Evolutionary conservation across 1,140 invertebrate genomes (phyloP).

Genomic region (Drosophila paulistorum): DNA sequence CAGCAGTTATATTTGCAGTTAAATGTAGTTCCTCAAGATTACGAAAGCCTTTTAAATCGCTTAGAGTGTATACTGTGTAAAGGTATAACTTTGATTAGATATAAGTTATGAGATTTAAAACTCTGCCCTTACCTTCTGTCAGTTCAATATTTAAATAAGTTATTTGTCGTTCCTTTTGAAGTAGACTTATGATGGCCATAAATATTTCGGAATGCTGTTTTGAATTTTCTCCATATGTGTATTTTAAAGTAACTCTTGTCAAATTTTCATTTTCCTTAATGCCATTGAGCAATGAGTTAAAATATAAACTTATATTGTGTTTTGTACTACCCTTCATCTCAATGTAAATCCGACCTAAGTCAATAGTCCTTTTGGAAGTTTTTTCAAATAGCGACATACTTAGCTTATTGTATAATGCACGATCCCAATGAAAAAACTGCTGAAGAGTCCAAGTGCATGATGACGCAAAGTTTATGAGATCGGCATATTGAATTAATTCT

Average conservation of each 20-base stretch:
- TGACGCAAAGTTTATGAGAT: background rate
- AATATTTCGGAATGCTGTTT: background rate
- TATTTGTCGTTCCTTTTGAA: background rate
- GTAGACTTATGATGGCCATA: background rate
- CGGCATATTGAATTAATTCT: background rate
- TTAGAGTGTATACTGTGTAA: background rate
- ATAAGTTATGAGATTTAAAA: background rate
- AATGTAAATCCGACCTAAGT: background rate
- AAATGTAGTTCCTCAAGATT: background rate
- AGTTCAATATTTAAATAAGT: background rate
- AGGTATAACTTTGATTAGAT: background rate
- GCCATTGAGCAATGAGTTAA: background rate
- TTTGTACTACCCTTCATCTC: background rate
- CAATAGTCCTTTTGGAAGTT: background rate
- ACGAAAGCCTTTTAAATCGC: background rate
- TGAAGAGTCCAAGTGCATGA: background rate
- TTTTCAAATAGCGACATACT: background rate
- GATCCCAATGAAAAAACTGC: background rate
- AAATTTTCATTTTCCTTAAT: background rate
- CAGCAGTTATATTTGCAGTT: background rate
- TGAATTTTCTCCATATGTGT: background rate
- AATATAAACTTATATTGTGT: background rate
- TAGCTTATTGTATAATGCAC: background rate
- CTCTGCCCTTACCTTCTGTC: background rate
- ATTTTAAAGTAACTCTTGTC: background rate